Evolutionary conservation across 2,797 vertebrate genomes (phyloP), one percentile per base, ranked within the genome.

Genomic region (Phylloscopus collybita): DNA sequence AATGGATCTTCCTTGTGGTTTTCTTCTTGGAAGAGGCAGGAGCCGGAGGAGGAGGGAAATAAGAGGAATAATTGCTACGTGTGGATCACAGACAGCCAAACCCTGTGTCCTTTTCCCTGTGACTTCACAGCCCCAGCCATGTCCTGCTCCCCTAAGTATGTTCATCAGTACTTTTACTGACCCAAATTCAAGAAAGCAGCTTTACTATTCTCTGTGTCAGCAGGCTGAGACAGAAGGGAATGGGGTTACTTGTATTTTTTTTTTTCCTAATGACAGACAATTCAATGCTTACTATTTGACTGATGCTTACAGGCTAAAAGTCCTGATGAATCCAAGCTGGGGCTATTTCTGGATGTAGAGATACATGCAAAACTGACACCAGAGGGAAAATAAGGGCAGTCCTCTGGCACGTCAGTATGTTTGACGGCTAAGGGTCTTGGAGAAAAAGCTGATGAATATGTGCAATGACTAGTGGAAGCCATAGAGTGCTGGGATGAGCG

Each of bases 401-500:
- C 27, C 9, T 66, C 9, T 40, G 3, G 25, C 8, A 36, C 6
- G 1, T 17, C 11, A 23, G 3, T 5, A 32, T 15, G 26, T n/a
- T 12, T 44, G 19, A 44, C 12, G 9, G 42, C 6, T 60, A 6
- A 59, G 7, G 5, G 3, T 2, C 4, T 53, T 3, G 5, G 13
- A 10, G 26, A 20, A 45, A n/a, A 7, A 4, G 9, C 8, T 13
- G 8, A 47, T 10, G 11, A 13, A 0, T 10, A n/a, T 2, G 4
- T 13, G 4, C 5, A 34, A 0, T 9, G 34, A 32, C 4, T 17
- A 6, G 2, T 3, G 10, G 3, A 47, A 8, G 15, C 7, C 16
- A 30, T 5, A 7, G 0, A 0, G 2, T 0, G 5, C 5, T 32
- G 26, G 5, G 23, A 1, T 0, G 5, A 40, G 34, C 1, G 1